Evolutionary conservation across 1,140 invertebrate genomes (phyloP).

Genomic region (Reticulitermes speratus): DNA sequence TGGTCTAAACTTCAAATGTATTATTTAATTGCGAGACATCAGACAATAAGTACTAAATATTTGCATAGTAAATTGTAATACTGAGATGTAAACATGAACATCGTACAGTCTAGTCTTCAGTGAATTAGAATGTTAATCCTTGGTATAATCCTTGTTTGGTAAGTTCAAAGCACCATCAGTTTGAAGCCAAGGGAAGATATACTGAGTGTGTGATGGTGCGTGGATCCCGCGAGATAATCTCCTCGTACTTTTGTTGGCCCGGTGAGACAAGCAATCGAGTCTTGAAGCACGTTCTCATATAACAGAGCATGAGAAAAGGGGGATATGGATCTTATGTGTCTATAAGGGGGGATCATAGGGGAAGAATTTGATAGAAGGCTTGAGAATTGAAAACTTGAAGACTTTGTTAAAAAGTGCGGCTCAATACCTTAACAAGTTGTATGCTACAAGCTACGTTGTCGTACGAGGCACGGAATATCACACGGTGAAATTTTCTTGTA

Average conservation of each 20-base stretch:
- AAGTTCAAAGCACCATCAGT: neutral
- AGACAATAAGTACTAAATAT: neutral
- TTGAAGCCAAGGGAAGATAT: neutral
- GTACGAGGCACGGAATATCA: neutral
- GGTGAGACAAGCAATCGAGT: conserved; percentile 23
- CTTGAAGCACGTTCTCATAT: conserved; percentile 6
- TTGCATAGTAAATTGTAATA: neutral
- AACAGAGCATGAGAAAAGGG: neutral
- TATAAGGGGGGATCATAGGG: conserved; percentile 19
- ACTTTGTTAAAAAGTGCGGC: conserved; percentile 1
- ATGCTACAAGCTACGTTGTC: neutral
- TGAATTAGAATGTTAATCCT: neutral
- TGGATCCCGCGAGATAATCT: conserved; percentile 20
- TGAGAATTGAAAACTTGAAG: conserved; percentile 16
- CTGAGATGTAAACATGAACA: neutral
- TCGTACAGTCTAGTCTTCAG: neutral
- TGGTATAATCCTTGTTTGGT: neutral
- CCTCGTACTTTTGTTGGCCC: neutral
- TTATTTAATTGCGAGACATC: too few relatives aligned
- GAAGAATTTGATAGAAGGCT: conserved; percentile 4
- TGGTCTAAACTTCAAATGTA: too few relatives aligned
- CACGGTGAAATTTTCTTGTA: conserved; percentile 9
- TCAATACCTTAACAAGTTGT: neutral
- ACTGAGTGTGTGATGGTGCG: neutral
- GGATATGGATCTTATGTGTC: neutral